Evolutionary conservation across 37 sponge, comb jelly and placozoan species (phyloP), one percentile per base, ranked within the genome.

Genomic region (Bolinopsis microptera): DNA sequence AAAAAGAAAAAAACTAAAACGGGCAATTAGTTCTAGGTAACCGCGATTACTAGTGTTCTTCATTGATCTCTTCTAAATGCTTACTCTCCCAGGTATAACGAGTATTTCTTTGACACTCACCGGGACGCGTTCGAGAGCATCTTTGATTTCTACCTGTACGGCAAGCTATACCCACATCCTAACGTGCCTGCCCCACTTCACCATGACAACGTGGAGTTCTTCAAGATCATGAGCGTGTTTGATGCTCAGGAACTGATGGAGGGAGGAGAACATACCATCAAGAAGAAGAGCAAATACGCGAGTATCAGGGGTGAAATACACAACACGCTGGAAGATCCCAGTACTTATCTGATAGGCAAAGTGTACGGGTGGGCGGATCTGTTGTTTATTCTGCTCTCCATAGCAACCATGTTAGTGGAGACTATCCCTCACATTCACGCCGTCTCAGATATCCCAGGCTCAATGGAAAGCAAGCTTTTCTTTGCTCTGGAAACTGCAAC

Each of bases 131-230:
- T 70, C 30, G 74, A 70, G 74, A 28, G 28, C 26, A 70, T 70
- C 26, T 70, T 70, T n/a, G 74, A 70, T 70, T 70, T 70, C 74
- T 70, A 70, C 26, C 74, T 70, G 74, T 70, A 70, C 30, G 74
- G 74, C 25, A 70, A 70, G 74, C 21, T 70, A n/a, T 70, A 70
- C 74, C 74, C 74, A 24, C 74, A 70, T 26, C 74, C 74, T 22
- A 8, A 70, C 26, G 74, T 70, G 3, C 74, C 74, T 2, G 25
- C 74, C 1, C 74, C 1, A n/a, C 74, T 70, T 22, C 74, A 70
- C 26, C 25, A 70, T 26, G 74, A 70, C 74, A 70, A 70, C 74
- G 74, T 70, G 3, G 30, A 70, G 74, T 70, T 70, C 26, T 70
- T 70, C 30, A 70, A 70, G 74, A 70, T 70, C 74, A 70, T 70